Percentiles rank a stretch among this genome's conserved stretches.
phyloP scores from a whole-genome alignment of 2,888 invertebrate genomes.

The Latrodectus elegans region DNA sequence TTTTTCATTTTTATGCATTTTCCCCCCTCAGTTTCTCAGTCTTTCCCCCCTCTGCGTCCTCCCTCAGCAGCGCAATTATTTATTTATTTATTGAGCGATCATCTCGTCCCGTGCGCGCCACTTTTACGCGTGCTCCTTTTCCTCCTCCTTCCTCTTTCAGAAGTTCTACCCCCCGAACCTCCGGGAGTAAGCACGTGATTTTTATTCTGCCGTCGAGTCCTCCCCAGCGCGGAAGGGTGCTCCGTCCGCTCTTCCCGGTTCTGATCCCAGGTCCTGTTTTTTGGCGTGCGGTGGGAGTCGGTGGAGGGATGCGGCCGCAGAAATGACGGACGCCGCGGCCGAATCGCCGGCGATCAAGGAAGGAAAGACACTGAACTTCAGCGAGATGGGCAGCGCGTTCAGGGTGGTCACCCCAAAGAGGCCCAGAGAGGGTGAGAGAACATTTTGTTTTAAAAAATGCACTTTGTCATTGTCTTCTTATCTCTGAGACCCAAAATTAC shows the following conservation, averaged over 20 bases:
- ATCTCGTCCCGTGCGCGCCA: slow-evolving; percentile 9
- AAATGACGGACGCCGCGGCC: slow-evolving; percentile 46
- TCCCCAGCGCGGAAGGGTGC: slow-evolving; percentile 14
- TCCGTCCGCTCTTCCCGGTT: background rate
- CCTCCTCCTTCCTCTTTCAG: slow-evolving; percentile 1
- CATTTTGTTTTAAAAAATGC: background rate
- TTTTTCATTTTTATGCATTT: slow-evolving; percentile 7
- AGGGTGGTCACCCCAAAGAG: slow-evolving; percentile 71
- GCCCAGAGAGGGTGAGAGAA: slow-evolving; percentile 59
- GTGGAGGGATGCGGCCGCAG: slow-evolving; percentile 16
- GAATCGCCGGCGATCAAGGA: background rate
- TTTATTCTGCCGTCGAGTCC: slow-evolving; percentile 19
- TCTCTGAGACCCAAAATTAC: too few relatives aligned
- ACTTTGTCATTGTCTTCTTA: too few relatives aligned
- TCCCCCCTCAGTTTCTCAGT: background rate
- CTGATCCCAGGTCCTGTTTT: background rate
- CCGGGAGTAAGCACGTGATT: slow-evolving; percentile 36
- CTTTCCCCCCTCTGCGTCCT: background rate
- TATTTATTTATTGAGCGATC: slow-evolving; percentile 60
- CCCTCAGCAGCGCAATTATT: slow-evolving; percentile 21
- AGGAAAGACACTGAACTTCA: slow-evolving; percentile 34
- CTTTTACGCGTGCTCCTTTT: background rate
- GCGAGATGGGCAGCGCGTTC: slow-evolving; percentile 71
- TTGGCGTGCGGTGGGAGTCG: slow-evolving; percentile 23
- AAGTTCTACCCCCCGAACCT: slow-evolving; percentile 2